Base-by-base conservation (phyloP, 2,113 vertebrate genomes). In the Lamprotornis superbus region DNA sequence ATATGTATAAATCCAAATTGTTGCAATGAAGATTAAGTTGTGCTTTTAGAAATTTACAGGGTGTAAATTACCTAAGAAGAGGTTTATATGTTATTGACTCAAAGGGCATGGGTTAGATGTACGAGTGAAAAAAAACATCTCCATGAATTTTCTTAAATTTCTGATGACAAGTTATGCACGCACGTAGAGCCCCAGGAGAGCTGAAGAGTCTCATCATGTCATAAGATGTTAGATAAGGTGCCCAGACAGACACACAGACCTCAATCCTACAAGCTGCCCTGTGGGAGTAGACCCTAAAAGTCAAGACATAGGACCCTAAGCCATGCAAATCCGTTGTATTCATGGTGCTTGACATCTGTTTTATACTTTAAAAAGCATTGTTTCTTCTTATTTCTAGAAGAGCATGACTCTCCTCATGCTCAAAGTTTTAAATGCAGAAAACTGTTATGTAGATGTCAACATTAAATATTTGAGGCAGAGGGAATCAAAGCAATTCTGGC, bases 201-300 rank as follows among this genome's bases (percentile, higher is more conserved):
- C 18, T 92, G 88, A 77, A 74, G 71, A 90, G 73, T 27, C 83
- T 89, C 44, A 68, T 84, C 90, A 57, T 90, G 76, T 89, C 90
- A 90, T 44, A 92, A 93, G 60, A 78, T 79, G 73, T 78, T 95
- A 96, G 93, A 93, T 71, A 96, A 93, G 60, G 76, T 71, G 53
- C 65, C 50, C 28, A 95, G 80, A 94, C 50, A 88, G 89, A 93
- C 33, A 96, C 80, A 94, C 9, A 95, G 89, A 91, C 71, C 73
- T 92, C 85, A 94, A 33, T 95, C 75, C 76, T 94, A 89, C 71
- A 83, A 89, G 69, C 28, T 88, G 61, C 87, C 84, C 53, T 61
- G 52, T 84, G 92, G 83, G 88, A 94, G 28, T 13, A 94, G 69
- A 81, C 61, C 23, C 46, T 78, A 71, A 53, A 89, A 95, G 64